Evolutionary conservation across 2,888 invertebrate genomes (phyloP), one percentile per base, ranked within the genome.

Genomic region (Torymus aiolomorphi): DNA sequence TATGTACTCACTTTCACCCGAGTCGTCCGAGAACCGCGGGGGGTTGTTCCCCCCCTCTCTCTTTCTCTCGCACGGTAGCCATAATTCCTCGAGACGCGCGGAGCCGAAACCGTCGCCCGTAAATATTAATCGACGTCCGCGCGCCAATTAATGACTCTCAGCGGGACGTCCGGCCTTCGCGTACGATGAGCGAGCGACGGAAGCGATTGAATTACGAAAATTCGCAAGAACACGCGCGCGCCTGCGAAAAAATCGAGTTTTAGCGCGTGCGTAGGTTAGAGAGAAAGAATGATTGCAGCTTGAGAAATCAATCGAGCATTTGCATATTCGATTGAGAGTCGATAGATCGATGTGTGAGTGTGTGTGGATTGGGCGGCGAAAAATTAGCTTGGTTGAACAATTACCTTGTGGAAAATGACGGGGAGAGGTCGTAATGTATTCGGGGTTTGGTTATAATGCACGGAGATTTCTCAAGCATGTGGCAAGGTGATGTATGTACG

Each of bases 81-180:
- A 80, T 80, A 76, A 76, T 67, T 80, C 49, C 76, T 74, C 74
- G 14, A 16, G 51, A 49, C 62, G 14, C 3, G 14, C 20, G 1
- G 13, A 49, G 13, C 42, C 59, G 13, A 72, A 71, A 62, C 62
- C 42, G 8, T 59, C 42, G 59, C 69, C 42, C 20, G 80, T 76
- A 80, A 80, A 80, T 80, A 80, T 73, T 73, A 80, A 76, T 80
- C 77, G 80, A 80, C 74, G 74, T 77, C 75, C 62, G 8, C 11
- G 31, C 16, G 14, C 16, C 75, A 81, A 81, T 81, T 78, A 78
- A 81, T 78, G 66, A 31, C 69, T 74, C 80, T 2, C 76, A 31
- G 63, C 63, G 76, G 80, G 76, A 62, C 14, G 71, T 56, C 69
- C 56, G 54, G 31, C 71, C 31, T 14, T 20, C 54, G 42, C 10